A percentile compares a stretch with the other conserved stretches of the same genome.
Conservation (phyloP, 2,113 vertebrate genomes). For the Climacteris rufus region DNA sequence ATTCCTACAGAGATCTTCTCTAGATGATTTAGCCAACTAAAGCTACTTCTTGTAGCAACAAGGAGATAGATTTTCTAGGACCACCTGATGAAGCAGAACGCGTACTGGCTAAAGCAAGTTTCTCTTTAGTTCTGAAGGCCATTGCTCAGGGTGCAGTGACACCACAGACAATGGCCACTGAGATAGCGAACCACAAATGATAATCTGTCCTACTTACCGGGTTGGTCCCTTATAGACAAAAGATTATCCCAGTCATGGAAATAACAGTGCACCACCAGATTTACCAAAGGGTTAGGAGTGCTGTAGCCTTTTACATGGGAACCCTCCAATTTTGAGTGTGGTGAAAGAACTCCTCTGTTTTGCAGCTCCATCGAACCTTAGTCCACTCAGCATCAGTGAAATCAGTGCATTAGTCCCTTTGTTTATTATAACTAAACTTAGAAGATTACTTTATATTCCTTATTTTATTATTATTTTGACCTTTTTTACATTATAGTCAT, state of each 20-base stretch:
- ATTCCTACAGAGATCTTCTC: neutral
- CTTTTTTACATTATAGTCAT: neutral
- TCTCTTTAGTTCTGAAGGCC: neutral
- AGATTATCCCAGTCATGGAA: neutral
- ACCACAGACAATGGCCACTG: neutral
- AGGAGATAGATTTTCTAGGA: neutral
- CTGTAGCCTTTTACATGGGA: neutral
- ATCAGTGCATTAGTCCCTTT: neutral
- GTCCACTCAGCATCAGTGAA: neutral
- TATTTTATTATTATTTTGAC: neutral
- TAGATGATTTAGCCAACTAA: neutral
- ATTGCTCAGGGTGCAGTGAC: neutral
- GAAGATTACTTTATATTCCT: neutral
- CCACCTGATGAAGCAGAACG: neutral
- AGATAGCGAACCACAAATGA: rapidly evolving
- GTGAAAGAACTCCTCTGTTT: rapidly evolving
- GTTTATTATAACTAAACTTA: neutral
- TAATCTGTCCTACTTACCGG: neutral
- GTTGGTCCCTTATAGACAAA: neutral
- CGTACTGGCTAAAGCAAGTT: rapidly evolving
- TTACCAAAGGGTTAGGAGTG: neutral
- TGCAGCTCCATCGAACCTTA: neutral
- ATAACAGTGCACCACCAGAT: neutral
- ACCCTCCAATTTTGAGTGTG: rapidly evolving
- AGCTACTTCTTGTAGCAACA: neutral